phyloP scores from a whole-genome alignment of 2,113 vertebrate genomes.

The Siniperca chuatsi region DNA sequence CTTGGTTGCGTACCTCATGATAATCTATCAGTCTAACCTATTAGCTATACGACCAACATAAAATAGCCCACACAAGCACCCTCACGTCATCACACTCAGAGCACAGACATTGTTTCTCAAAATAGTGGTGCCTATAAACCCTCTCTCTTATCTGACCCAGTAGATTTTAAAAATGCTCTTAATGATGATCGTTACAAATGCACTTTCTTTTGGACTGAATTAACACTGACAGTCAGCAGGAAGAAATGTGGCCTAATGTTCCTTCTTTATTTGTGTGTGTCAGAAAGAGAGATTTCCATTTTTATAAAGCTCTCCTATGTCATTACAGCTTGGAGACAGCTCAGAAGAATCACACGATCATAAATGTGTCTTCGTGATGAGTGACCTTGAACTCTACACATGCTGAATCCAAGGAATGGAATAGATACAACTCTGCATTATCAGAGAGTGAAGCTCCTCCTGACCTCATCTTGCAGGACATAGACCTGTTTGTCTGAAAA shows the following conservation, averaged over 20 bases:
- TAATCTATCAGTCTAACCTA: not conserved
- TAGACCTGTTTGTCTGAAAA: slow-evolving; percentile 51
- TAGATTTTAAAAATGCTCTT: not conserved
- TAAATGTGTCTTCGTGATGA: slow-evolving; percentile 32
- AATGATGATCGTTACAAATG: not conserved
- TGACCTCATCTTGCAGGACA: slow-evolving; percentile 43
- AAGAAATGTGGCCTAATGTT: not conserved
- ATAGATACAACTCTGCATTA: slow-evolving; percentile 25
- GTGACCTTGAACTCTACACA: slow-evolving; percentile 68
- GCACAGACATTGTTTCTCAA: not conserved
- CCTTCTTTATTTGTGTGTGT: not conserved
- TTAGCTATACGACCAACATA: not conserved
- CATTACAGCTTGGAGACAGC: slow-evolving; percentile 65
- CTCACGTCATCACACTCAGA: slow-evolving; percentile 43
- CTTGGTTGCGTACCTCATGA: not conserved
- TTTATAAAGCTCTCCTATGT: slow-evolving; percentile 41
- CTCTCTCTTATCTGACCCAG: not conserved
- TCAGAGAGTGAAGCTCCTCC: slow-evolving; percentile 31
- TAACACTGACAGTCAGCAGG: not conserved
- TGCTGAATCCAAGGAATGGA: slow-evolving; percentile 35
- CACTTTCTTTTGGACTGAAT: not conserved
- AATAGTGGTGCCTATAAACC: not conserved
- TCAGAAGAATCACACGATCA: slow-evolving; percentile 34
- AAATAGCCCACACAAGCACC: slow-evolving; percentile 14
- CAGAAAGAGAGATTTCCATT: not conserved